phyloP scores from a whole-genome alignment of 2,797 vertebrate genomes.

The Melanotaenia pygmaea region DNA sequence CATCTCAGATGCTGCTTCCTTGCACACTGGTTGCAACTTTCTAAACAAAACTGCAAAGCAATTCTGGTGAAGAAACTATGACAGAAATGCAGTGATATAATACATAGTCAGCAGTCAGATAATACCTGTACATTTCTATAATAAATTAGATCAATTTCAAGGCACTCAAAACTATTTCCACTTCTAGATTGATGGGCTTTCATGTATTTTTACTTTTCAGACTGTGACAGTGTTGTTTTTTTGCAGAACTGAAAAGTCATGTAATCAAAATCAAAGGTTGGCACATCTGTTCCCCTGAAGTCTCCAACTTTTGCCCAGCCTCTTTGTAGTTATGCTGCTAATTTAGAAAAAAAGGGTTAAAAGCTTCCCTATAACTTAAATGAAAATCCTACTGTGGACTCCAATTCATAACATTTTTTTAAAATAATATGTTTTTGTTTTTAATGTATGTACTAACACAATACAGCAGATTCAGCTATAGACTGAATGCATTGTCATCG shows the following conservation, averaged over 20 bases:
- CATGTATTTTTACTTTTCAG: not conserved
- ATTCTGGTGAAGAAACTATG: not conserved
- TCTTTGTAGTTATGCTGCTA: not conserved
- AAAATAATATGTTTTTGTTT: not conserved
- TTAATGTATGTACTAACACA: not conserved
- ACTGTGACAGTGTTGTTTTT: not conserved
- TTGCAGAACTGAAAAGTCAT: not conserved
- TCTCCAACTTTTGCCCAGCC: not conserved
- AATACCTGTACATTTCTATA: not conserved
- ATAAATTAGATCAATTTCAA: not conserved
- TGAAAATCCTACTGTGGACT: not conserved
- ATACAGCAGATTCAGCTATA: no score
- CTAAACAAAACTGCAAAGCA: not conserved
- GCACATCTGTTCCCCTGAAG: not conserved
- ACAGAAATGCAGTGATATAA: not conserved
- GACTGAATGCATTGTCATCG: not conserved
- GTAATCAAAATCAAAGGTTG: not conserved
- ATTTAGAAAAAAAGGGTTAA: not conserved
- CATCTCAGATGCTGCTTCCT: conserved; percentile 56
- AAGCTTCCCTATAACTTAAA: not conserved
- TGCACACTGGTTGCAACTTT: conserved; percentile 37
- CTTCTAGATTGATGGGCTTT: not conserved
- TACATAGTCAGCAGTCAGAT: not conserved
- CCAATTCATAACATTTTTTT: not conserved
- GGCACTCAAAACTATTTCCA: not conserved